Evolutionary conservation across 2,797 vertebrate species (phyloP).

Genomic region (Pseudopleuronectes americanus): DNA sequence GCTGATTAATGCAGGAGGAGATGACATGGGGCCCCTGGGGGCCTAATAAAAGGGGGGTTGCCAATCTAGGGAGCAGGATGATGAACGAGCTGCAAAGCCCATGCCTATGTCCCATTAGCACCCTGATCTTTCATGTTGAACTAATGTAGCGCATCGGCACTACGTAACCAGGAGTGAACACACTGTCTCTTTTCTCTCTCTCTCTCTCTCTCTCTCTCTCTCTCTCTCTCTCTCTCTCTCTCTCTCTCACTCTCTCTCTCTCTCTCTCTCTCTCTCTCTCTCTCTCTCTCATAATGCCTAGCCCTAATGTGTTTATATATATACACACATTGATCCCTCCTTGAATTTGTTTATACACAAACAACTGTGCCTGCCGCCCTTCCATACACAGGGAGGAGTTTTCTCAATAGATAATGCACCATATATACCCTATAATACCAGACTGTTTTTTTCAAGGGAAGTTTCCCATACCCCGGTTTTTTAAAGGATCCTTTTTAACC

Average conservation of each 20-base stretch:
- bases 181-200: no score
- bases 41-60: constrained; percentile 68
- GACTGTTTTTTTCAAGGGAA: background rate
- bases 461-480: background rate
- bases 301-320: no score
- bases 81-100: constrained; percentile 71
- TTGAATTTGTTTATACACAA: constrained; percentile 66
- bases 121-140: constrained; percentile 57
- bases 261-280: background rate
- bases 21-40: constrained; percentile 57
- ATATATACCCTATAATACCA: constrained; percentile 7
- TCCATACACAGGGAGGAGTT: constrained; percentile 64
- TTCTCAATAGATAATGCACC: constrained; percentile 24
- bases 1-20: constrained; percentile 76
- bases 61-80: constrained; percentile 75
- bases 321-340: constrained; percentile 65
- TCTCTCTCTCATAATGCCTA: no score
- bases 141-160: constrained; percentile 71
- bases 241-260: no score
- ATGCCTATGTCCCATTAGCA: constrained; percentile 75
- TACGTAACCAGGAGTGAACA: constrained; percentile 3
- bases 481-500: constrained; percentile 10
- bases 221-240: no score
- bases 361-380: constrained; percentile 63
- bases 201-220: no score